These are phyloP conservation scores for Volucella zonaria DNA, from an alignment of 2,888 invertebrate genomes.

Conservation along the genomic window DNA sequence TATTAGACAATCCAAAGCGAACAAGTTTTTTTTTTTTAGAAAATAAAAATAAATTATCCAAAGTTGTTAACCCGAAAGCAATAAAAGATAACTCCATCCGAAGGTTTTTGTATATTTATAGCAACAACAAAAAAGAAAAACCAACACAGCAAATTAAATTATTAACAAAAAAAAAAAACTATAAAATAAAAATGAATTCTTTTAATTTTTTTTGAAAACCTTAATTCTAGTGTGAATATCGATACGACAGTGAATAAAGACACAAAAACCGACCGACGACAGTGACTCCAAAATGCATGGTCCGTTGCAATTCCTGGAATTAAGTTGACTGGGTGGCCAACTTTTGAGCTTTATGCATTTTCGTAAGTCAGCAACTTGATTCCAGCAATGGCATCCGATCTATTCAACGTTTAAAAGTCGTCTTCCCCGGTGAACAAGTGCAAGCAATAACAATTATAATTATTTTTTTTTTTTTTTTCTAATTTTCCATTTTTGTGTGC, in stretches of 20 bases:
- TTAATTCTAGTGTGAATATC: conserved; percentile 38
- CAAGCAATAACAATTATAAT: conserved; percentile 30
- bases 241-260: conserved; percentile 41
- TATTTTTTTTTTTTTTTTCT: neutral
- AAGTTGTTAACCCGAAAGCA: conserved; percentile 61
- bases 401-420: conserved; percentile 64
- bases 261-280: conserved; percentile 30
- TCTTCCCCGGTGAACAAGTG: conserved; percentile 46
- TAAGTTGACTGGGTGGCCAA: conserved; percentile 83
- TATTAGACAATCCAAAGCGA: conserved; percentile 69
- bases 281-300: conserved; percentile 51
- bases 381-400: conserved; percentile 82
- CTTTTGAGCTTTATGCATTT: conserved; percentile 79
- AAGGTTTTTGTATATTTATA: conserved; percentile 68
- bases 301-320: conserved; percentile 83
- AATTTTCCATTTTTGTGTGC: neutral
- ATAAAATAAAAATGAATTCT: neutral
- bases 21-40: conserved; percentile 18
- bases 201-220: conserved; percentile 17
- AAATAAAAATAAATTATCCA: conserved; percentile 22
- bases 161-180: conserved; percentile 9
- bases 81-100: conserved; percentile 67
- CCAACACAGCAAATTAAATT: conserved; percentile 12
- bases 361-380: conserved; percentile 83
- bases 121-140: conserved; percentile 21